These are phyloP conservation scores for Tenthredo notha DNA, from an alignment of 2,888 invertebrate species.

Conservation along the genomic window DNA sequence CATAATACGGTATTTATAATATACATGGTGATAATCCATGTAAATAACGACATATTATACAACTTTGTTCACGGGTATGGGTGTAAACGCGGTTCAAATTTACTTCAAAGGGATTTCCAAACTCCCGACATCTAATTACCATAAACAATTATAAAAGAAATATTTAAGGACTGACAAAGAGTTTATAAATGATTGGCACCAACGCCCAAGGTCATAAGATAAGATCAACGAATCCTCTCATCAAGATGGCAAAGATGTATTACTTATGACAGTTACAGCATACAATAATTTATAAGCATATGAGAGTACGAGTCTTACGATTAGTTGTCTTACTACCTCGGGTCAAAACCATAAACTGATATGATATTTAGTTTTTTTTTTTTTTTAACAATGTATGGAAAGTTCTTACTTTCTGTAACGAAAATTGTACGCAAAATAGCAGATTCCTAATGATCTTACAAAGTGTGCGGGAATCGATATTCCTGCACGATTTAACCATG, in stretches of 20 bases:
- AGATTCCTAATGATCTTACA: too few relatives aligned
- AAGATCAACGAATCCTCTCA: slow-evolving; percentile 24
- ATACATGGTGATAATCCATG: background rate
- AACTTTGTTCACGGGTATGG: background rate
- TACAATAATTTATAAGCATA: background rate
- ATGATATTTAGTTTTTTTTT: background rate
- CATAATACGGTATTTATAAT: background rate
- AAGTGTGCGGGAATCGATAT: too few relatives aligned
- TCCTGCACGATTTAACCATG: too few relatives aligned
- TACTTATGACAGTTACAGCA: slow-evolving; percentile 3
- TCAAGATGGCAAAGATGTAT: slow-evolving; percentile 36
- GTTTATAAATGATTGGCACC: slow-evolving; percentile 18
- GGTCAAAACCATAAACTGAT: too few relatives aligned
- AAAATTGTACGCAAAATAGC: too few relatives aligned
- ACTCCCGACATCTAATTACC: slow-evolving; percentile 39
- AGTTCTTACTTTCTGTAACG: too few relatives aligned
- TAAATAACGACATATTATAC: background rate
- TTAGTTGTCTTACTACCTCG: background rate
- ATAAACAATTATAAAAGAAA: slow-evolving; percentile 35
- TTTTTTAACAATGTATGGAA: too few relatives aligned
- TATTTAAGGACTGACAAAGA: slow-evolving; percentile 33
- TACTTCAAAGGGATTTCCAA: slow-evolving; percentile 32
- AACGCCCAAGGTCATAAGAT: slow-evolving; percentile 30
- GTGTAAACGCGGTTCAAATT: background rate
- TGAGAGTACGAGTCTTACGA: background rate